Percentiles rank a stretch among this genome's conserved stretches.
Conservation (phyloP, 2,888 invertebrate species). For the Hermaeophaga mercurialis region DNA sequence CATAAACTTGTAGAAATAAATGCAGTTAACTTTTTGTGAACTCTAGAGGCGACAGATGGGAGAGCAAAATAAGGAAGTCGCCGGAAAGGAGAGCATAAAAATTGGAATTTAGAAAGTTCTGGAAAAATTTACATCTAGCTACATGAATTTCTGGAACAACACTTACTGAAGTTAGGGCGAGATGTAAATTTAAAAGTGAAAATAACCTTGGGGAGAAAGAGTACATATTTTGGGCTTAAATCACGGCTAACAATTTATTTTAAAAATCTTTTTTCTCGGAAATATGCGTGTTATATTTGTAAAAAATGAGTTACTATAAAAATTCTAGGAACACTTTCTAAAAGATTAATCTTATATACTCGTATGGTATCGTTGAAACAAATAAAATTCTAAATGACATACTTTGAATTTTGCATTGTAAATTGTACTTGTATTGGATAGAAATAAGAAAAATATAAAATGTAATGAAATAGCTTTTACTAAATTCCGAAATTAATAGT, state of each 20-base stretch:
- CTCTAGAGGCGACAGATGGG: constrained; percentile 7
- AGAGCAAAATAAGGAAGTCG: background rate
- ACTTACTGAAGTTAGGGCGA: background rate
- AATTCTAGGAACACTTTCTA: too few species aligned
- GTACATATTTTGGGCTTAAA: background rate
- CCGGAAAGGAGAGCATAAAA: background rate
- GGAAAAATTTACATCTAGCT: background rate
- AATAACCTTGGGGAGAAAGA: background rate
- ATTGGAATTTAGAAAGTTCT: constrained; percentile 1
- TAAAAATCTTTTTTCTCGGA: background rate
- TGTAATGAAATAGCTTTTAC: too few species aligned
- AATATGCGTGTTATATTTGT: background rate
- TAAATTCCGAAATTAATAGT: too few species aligned
- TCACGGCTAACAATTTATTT: background rate
- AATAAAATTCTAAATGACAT: too few species aligned
- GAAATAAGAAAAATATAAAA: too few species aligned
- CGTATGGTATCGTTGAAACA: too few species aligned
- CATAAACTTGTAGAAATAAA: constrained; percentile 10
- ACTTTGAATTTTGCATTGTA: too few species aligned
- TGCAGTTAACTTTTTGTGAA: constrained; percentile 9
- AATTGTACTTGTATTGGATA: too few species aligned
- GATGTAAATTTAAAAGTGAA: constrained; percentile 3
- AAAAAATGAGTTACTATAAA: too few species aligned
- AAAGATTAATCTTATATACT: too few species aligned
- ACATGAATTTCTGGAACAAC: background rate